phyloP scores from a whole-genome alignment of 2,797 vertebrate genomes.

The Hoplostethus atlanticus region DNA sequence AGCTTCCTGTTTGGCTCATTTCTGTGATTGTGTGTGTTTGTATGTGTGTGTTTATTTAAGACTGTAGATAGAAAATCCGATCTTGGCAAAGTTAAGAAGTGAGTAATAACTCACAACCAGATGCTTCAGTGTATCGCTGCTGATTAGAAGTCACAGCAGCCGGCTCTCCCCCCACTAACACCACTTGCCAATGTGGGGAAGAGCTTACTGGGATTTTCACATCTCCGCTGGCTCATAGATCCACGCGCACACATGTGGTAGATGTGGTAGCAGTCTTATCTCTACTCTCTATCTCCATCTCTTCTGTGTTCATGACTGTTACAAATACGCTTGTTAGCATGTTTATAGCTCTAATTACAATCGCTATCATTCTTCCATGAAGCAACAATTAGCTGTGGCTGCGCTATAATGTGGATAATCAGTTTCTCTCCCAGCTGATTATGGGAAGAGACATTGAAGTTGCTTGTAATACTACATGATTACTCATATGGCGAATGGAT shows the following conservation, averaged over 20 bases:
- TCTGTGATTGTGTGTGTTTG: conserved; percentile 14
- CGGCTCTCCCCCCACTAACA: conserved; percentile 5
- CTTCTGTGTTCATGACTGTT: conserved; percentile 41
- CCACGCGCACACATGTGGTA: not conserved
- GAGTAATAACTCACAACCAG: conserved; percentile 19
- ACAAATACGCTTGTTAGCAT: conserved; percentile 71
- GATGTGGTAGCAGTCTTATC: conserved; percentile 42
- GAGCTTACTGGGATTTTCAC: conserved; percentile 24
- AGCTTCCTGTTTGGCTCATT: conserved; percentile 11
- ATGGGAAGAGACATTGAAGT: conserved; percentile 36
- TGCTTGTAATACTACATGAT: conserved; percentile 43
- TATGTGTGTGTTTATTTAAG: not conserved
- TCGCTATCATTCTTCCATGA: conserved; percentile 72
- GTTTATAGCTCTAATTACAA: conserved; percentile 77
- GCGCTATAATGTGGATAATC: conserved; percentile 67
- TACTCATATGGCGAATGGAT: not conserved
- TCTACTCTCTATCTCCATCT: conserved; percentile 56
- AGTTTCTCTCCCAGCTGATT: conserved; percentile 68
- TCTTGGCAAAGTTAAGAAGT: conserved; percentile 25
- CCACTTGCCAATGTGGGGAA: conserved; percentile 23
- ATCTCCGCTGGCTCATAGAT: conserved; percentile 43
- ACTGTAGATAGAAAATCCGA: conserved; percentile 17
- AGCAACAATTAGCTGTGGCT: conserved; percentile 71
- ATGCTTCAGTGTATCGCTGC: conserved; percentile 3
- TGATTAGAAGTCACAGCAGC: conserved; percentile 18